A percentile compares a stretch with the other conserved stretches of the same genome.
These are phyloP conservation scores for Neomonachus schauinslandi DNA, from an alignment of 2,113 vertebrate genomes.

Conservation along the genomic window DNA sequence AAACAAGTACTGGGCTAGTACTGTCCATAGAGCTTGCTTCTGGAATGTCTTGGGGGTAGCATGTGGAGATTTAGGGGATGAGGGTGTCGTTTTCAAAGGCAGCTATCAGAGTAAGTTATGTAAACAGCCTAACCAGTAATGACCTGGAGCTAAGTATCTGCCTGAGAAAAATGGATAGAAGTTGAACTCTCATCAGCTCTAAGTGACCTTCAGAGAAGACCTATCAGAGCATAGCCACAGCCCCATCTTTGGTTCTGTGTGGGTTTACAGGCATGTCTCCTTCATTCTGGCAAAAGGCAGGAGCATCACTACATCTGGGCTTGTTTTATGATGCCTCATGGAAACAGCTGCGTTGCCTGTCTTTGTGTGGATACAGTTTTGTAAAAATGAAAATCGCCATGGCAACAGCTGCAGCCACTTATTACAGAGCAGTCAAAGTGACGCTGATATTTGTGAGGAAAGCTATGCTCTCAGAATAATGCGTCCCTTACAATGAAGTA, in stretches of 20 bases:
- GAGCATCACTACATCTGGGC: conserved; percentile 75
- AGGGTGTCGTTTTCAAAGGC: neutral
- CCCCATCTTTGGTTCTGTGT: neutral
- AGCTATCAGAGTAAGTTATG: neutral
- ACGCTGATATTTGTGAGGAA: conserved; percentile 82
- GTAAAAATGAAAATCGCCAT: conserved; percentile 84
- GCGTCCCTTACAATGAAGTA: conserved; percentile 65
- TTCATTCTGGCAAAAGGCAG: conserved; percentile 56
- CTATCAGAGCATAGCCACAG: neutral
- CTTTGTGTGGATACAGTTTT: conserved; percentile 80
- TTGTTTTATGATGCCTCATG: conserved; percentile 76
- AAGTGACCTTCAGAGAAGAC: conserved; percentile 46
- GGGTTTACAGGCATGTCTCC: neutral
- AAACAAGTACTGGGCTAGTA: neutral
- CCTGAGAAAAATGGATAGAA: neutral
- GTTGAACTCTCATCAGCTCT: conserved; percentile 13
- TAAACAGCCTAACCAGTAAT: neutral
- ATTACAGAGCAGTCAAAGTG: conserved; percentile 82
- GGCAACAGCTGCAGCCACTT: conserved; percentile 86
- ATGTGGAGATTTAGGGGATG: neutral
- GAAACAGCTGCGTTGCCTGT: conserved; percentile 84
- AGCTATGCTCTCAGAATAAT: conserved; percentile 71
- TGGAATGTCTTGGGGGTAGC: neutral
- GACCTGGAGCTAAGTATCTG: neutral
- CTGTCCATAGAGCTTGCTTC: neutral